Evolutionary conservation across 2,113 vertebrate species (phyloP).

Genomic region (Thryonomys swinderianus): DNA sequence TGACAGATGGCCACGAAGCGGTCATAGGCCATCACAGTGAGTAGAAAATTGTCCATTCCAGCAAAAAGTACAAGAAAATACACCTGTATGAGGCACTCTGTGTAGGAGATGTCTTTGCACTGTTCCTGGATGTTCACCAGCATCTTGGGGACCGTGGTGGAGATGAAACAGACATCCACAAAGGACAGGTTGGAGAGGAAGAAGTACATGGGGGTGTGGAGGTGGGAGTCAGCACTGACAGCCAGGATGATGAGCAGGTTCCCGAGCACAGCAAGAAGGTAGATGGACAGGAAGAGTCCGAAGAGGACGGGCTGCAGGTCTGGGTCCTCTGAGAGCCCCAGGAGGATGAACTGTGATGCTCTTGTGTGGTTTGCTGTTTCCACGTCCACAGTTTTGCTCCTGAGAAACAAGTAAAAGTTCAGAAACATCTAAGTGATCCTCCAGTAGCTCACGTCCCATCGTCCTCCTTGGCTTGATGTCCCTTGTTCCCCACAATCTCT

Average conservation of each 20-base stretch:
- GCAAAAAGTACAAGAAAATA: neutral
- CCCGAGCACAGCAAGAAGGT: neutral
- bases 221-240: too few species aligned
- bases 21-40: conserved; percentile 41
- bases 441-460: neutral
- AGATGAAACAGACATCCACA: neutral
- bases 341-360: neutral
- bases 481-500: too few species aligned
- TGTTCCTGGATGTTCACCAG: neutral
- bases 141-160: neutral
- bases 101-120: conserved; percentile 33
- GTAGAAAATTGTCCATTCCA: conserved; percentile 21
- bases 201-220: too few species aligned
- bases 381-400: neutral
- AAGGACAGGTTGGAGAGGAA: too few species aligned
- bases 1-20: neutral
- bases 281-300: neutral
- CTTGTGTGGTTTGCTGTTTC: neutral
- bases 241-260: too few species aligned
- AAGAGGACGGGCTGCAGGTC: neutral
- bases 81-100: neutral
- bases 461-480: neutral
- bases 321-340: neutral
- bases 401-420: too few species aligned
- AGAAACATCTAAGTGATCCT: neutral